Conservation (phyloP, 1,140 invertebrate genomes). For the Brachionus rubens region DNA sequence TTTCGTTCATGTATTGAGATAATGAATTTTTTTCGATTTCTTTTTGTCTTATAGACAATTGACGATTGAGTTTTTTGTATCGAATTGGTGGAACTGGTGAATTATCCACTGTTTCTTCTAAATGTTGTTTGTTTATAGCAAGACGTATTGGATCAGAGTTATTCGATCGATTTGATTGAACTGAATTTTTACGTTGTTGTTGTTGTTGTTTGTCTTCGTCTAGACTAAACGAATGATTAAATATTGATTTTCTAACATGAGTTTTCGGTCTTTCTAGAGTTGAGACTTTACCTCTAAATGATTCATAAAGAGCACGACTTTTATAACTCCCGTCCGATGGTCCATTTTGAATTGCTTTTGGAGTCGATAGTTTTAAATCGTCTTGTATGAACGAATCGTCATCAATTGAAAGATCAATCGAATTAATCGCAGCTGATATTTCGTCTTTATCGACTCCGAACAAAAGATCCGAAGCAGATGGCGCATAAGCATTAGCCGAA, state of each 20-base stretch:
- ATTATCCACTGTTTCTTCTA: background rate
- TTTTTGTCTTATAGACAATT: conserved; percentile 9
- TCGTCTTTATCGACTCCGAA: conserved; percentile 3
- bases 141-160: conserved; percentile 11
- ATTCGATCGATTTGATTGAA: background rate
- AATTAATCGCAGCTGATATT: background rate
- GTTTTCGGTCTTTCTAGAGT: conserved; percentile 35
- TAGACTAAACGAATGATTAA: conserved; percentile 32
- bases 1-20: conserved; percentile 4
- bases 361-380: background rate
- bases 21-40: conserved; percentile 23
- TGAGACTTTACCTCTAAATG: conserved; percentile 30
- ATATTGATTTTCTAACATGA: conserved; percentile 18
- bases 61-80: conserved; percentile 1
- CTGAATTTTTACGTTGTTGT: background rate
- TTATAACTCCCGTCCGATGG: conserved; percentile 27
- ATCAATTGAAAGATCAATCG: background rate
- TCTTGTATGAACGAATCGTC: conserved; percentile 1
- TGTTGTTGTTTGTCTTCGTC: background rate
- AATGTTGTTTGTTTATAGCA: background rate
- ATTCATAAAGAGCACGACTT: conserved; percentile 14
- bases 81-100: conserved; percentile 14
- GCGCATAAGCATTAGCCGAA: background rate
- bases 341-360: background rate
- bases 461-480: conserved; percentile 15